Evolutionary conservation across 2,113 vertebrate species (phyloP).

Genomic region (Pholis gunnellus): DNA sequence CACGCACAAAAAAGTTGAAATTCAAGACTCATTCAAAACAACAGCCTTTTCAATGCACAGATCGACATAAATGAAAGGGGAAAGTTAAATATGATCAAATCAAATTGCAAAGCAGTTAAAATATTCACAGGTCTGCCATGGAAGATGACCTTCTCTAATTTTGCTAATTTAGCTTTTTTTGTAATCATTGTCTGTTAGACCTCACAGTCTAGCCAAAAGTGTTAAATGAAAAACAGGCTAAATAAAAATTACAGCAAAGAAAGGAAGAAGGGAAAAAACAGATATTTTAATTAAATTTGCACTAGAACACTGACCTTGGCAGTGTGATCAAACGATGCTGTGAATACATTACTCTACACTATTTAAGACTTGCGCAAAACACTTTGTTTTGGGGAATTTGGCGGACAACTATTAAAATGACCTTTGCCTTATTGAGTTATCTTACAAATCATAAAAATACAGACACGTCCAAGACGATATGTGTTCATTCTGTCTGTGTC

Average conservation of each 20-base stretch:
- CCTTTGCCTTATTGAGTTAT: not conserved
- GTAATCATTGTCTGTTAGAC: conserved; percentile 4
- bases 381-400: not conserved
- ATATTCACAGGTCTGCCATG: conserved; percentile 1
- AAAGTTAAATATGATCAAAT: conserved; percentile 59
- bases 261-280: not conserved
- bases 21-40: conserved; percentile 54
- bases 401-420: not conserved
- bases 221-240: conserved; percentile 28
- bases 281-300: conserved; percentile 37
- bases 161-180: not conserved
- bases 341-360: not conserved
- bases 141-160: conserved; percentile 43
- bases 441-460: not conserved
- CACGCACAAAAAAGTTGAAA: not conserved
- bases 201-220: conserved; percentile 1
- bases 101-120: conserved; percentile 17
- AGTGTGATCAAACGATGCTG: not conserved
- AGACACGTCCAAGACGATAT: not conserved
- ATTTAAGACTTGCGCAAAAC: conserved; percentile 5
- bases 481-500: not conserved
- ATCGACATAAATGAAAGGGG: conserved; percentile 20
- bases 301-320: conserved; percentile 45
- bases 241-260: conserved; percentile 12
- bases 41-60: conserved; percentile 11